Evolutionary conservation across 1,140 invertebrate species (phyloP).

Genomic region (Bombus confusus): DNA sequence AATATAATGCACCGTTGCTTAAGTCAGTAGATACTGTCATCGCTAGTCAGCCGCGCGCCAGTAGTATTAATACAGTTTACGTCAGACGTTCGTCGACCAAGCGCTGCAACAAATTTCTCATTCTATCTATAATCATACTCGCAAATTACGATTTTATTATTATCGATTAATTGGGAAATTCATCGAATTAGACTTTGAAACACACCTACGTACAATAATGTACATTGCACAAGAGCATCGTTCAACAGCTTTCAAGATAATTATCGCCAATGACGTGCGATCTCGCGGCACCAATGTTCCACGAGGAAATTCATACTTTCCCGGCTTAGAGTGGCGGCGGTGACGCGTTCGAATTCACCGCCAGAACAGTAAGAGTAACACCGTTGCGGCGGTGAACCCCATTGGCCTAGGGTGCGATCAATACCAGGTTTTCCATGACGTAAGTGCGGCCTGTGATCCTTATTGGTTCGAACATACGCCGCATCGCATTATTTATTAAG

Average conservation of each 20-base stretch:
- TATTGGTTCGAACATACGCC: conserved; percentile 79
- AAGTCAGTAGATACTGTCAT: neutral
- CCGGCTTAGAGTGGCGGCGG: neutral
- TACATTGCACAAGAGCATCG: neutral
- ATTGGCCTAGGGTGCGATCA: conserved; percentile 72
- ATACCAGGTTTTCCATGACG: conserved; percentile 79
- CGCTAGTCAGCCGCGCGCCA: neutral
- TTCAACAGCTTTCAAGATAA: neutral
- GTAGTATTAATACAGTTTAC: neutral
- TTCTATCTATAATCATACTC: neutral
- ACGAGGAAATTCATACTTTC: conserved; percentile 16
- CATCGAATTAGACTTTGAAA: neutral
- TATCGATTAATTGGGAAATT: neutral
- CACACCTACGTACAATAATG: neutral
- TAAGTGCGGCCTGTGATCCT: conserved; percentile 72
- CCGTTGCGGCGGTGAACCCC: conserved; percentile 32
- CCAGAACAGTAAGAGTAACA: conserved; percentile 21
- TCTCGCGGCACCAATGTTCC: neutral
- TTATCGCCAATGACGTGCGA: neutral
- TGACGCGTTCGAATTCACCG: conserved; percentile 41
- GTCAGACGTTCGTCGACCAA: neutral
- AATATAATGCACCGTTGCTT: neutral
- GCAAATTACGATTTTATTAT: neutral
- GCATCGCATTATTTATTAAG: conserved; percentile 82
- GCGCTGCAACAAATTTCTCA: neutral